These are phyloP conservation scores for Sarcophaga peregrina DNA, from an alignment of 1,140 invertebrate species.

Conservation along the genomic window DNA sequence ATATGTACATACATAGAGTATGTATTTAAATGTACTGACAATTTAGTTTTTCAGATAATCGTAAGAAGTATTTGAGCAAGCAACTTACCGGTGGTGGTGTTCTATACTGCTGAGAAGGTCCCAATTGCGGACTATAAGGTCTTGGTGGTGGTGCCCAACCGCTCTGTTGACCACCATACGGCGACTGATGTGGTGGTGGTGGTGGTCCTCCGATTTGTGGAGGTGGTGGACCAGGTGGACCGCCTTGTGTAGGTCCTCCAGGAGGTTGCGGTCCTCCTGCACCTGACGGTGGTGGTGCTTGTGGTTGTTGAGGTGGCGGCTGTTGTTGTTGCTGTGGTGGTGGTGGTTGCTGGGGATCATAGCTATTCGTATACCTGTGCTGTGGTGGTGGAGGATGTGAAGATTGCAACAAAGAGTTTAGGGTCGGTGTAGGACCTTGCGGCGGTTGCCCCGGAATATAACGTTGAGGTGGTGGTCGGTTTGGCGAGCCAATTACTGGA, in stretches of 20 bases:
- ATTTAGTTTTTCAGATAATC: neutral
- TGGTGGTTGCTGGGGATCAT: conserved; percentile 66
- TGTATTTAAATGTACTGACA: neutral
- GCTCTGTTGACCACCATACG: conserved; percentile 61
- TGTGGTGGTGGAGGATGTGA: conserved; percentile 73
- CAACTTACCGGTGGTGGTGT: conserved; percentile 52
- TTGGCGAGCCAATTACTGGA: conserved; percentile 56
- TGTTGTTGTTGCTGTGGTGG: conserved; percentile 59
- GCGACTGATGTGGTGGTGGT: conserved; percentile 51
- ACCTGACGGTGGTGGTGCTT: conserved; percentile 51
- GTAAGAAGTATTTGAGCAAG: too few species aligned
- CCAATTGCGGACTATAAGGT: conserved; percentile 64
- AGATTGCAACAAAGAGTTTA: conserved; percentile 88
- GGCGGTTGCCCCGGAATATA: conserved; percentile 69
- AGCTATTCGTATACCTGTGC: conserved; percentile 65
- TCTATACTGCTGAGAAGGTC: conserved; percentile 63
- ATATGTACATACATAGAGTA: too few species aligned
- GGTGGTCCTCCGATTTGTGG: conserved; percentile 65
- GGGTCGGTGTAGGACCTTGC: conserved; percentile 87
- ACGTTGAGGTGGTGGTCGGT: conserved; percentile 62
- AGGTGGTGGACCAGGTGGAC: conserved; percentile 59
- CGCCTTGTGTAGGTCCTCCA: conserved; percentile 61
- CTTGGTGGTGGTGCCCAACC: conserved; percentile 64
- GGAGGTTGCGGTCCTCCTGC: conserved; percentile 59
- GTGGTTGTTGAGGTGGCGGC: conserved; percentile 61